These are phyloP conservation scores for Rhagoletis pomonella DNA, from an alignment of 1,140 invertebrate species.

Conservation along the genomic window DNA sequence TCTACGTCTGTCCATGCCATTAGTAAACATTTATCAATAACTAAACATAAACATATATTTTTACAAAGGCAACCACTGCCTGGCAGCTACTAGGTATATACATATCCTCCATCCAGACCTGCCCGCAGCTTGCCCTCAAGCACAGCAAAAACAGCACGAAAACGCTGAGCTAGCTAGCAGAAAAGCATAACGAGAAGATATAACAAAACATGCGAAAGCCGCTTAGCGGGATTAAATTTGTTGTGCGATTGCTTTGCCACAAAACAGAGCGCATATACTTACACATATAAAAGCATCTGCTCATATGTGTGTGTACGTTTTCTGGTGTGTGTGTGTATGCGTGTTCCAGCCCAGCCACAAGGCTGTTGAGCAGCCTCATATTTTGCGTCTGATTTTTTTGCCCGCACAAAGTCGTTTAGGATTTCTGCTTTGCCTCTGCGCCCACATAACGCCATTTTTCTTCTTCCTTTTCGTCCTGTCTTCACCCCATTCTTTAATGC, in stretches of 20 bases:
- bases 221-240: constrained; percentile 50
- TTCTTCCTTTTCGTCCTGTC: background rate
- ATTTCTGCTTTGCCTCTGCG: background rate
- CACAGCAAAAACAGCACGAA: background rate
- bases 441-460: background rate
- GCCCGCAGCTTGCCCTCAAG: constrained; percentile 1
- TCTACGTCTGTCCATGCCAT: background rate
- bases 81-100: background rate
- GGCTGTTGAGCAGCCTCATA: background rate
- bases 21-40: constrained; percentile 25
- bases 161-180: background rate
- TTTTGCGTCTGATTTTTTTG: constrained; percentile 1
- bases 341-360: background rate
- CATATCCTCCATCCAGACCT: background rate
- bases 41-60: background rate
- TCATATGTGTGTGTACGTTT: too few species aligned
- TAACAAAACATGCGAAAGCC: constrained; percentile 24
- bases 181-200: background rate
- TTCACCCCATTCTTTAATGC: background rate
- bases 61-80: background rate
- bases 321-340: background rate
- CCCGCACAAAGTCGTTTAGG: background rate
- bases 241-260: constrained; percentile 32
- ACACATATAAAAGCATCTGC: background rate
- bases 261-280: background rate